Evolutionary conservation across 2,113 vertebrate genomes (phyloP).

Genomic region (Thomomys bottae): DNA sequence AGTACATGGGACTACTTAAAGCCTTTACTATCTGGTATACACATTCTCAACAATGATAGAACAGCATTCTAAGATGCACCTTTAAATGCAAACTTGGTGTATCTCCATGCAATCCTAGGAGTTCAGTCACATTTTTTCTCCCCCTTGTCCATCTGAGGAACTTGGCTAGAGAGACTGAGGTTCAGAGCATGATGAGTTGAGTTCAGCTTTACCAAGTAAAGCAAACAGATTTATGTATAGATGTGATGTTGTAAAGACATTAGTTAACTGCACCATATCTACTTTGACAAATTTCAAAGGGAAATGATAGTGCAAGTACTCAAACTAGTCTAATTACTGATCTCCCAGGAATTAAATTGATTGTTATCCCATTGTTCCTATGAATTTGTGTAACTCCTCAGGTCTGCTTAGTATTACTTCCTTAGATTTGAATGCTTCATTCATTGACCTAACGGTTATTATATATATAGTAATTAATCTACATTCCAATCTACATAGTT

Average conservation of each 20-base stretch:
- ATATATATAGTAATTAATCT: neutral
- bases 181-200: too few relatives aligned
- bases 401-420: neutral
- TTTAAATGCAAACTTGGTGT: too few relatives aligned
- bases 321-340: neutral
- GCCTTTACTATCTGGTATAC: too few relatives aligned
- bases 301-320: neutral
- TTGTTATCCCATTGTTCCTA: neutral
- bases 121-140: too few relatives aligned
- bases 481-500: neutral
- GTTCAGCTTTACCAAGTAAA: neutral
- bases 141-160: too few relatives aligned
- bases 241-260: neutral
- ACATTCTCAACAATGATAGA: too few relatives aligned
- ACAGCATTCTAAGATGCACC: too few relatives aligned
- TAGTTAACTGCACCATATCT: neutral
- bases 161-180: too few relatives aligned
- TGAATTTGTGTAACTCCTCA: conserved; percentile 1
- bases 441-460: neutral
- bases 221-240: neutral
- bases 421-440: neutral
- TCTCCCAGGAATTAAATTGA: neutral
- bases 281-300: neutral
- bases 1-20: too few relatives aligned
- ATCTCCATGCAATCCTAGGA: too few relatives aligned